phyloP scores from a whole-genome alignment of 2,113 vertebrate species.

The Microcebus jonahi region DNA sequence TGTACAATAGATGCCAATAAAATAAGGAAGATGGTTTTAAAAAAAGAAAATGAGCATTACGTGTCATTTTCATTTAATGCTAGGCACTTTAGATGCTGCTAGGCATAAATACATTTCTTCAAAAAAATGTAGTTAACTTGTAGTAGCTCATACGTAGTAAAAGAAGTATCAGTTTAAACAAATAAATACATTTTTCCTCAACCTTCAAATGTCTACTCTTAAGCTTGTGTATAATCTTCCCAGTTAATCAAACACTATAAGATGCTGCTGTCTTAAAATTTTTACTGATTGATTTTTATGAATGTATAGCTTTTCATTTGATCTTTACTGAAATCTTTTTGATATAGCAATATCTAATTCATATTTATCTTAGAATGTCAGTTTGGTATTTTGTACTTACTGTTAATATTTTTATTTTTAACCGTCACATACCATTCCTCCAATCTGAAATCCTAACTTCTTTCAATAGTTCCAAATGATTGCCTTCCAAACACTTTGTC shows the following conservation, averaged over 20 bases:
- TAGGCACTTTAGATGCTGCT: not conserved
- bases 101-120: not conserved
- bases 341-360: not conserved
- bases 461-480: not conserved
- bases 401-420: not conserved
- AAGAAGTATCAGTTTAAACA: not conserved
- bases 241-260: not conserved
- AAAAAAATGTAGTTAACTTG: not conserved
- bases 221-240: not conserved
- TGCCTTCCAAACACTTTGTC: not conserved
- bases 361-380: not conserved
- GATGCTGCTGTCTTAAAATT: not conserved
- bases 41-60: not conserved
- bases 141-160: not conserved
- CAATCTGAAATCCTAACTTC: not conserved
- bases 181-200: not conserved
- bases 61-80: not conserved
- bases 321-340: not conserved
- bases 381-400: not conserved
- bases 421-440: not conserved
- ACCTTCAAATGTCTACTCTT: not conserved
- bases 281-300: not conserved
- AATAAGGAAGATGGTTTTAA: not conserved
- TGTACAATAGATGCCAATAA: not conserved
- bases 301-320: not conserved